Conservation (phyloP, 1,140 invertebrate genomes). For the Hyphantria cunea region DNA sequence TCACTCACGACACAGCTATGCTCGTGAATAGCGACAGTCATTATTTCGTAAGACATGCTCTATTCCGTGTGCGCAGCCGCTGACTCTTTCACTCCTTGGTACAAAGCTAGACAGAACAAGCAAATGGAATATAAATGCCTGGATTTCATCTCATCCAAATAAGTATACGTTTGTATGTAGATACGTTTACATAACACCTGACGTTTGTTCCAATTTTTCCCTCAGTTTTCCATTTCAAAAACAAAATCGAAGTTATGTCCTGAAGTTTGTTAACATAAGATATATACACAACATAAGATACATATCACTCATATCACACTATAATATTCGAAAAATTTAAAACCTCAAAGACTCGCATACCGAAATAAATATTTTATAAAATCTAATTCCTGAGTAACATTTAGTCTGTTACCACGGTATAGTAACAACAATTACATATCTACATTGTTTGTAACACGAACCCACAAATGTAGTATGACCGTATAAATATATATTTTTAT, state of each 20-base stretch:
- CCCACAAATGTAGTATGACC: constrained; percentile 21
- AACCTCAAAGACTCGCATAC: too few species aligned
- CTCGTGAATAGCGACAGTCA: constrained; percentile 54
- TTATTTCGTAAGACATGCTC: constrained; percentile 64
- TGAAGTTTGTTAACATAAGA: too few species aligned
- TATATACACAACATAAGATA: too few species aligned
- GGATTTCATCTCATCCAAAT: constrained; percentile 41
- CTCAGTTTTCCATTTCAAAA: neutral
- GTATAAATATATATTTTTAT: constrained; percentile 35
- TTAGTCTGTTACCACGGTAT: neutral
- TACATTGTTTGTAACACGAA: constrained; percentile 24
- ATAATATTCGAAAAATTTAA: too few species aligned
- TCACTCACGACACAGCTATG: constrained; percentile 50
- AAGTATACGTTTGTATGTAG: constrained; percentile 22
- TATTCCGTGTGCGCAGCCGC: constrained; percentile 47
- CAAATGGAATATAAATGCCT: constrained; percentile 50
- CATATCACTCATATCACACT: too few species aligned
- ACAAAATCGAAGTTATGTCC: neutral
- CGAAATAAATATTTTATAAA: neutral
- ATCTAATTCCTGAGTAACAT: neutral
- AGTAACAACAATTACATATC: constrained; percentile 14
- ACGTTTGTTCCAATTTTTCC: constrained; percentile 11
- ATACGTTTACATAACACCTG: constrained; percentile 43
- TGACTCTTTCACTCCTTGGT: constrained; percentile 67
- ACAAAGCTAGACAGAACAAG: constrained; percentile 47